phyloP scores from a whole-genome alignment of 2,888 invertebrate species.

The Melinopterus prodromus region DNA sequence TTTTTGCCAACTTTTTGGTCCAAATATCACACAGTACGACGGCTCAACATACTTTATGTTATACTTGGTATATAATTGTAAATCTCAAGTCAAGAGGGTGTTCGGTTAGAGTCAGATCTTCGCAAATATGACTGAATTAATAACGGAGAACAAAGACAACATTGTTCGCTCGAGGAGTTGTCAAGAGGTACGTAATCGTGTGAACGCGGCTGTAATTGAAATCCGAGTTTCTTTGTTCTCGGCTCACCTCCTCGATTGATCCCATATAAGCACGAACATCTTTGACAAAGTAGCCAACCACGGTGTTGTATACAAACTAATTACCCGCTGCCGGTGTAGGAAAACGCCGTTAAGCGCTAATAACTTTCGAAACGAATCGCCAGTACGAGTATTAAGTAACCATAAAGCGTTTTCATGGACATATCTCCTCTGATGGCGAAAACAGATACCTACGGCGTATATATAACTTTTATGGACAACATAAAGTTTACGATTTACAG shows the following conservation, averaged over 20 bases:
- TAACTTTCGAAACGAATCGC: not conserved
- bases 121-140: too few relatives aligned
- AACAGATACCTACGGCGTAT: not conserved
- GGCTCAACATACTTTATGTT: too few relatives aligned
- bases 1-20: too few relatives aligned
- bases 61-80: too few relatives aligned
- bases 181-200: too few relatives aligned
- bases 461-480: not conserved
- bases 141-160: too few relatives aligned
- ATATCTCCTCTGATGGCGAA: not conserved
- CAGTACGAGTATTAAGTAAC: not conserved
- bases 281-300: not conserved
- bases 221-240: too few relatives aligned
- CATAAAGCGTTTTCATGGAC: not conserved
- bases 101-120: too few relatives aligned
- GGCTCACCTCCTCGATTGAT: not conserved
- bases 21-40: too few relatives aligned
- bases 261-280: not conserved
- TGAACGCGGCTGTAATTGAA: too few relatives aligned
- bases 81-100: too few relatives aligned
- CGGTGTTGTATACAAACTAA: not conserved
- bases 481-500: not conserved
- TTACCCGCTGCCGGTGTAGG: not conserved
- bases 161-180: too few relatives aligned
- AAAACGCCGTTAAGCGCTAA: not conserved